phyloP scores from a whole-genome alignment of 2,113 vertebrate species.

The Nettapus auritus region DNA sequence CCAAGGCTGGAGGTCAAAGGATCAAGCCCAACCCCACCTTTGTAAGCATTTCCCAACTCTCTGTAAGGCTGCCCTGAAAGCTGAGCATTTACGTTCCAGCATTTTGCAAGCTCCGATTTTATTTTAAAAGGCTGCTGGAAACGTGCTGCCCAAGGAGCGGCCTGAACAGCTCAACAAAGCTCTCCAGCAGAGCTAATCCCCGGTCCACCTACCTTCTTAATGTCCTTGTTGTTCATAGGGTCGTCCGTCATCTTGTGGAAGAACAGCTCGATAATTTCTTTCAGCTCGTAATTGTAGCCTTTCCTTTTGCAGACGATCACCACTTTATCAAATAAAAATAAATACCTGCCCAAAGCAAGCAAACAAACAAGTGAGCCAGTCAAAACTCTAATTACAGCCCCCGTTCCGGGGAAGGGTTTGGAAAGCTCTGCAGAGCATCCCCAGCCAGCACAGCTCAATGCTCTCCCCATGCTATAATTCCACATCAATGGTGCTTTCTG shows the following conservation, averaged over 20 bases:
- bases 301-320: slow-evolving; percentile 97
- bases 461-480: not conserved
- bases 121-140: slow-evolving; percentile 28
- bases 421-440: not conserved
- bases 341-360: slow-evolving; percentile 84
- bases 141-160: not conserved
- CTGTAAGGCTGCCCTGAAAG: slow-evolving; percentile 5
- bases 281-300: slow-evolving; percentile 95
- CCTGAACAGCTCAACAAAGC: not conserved
- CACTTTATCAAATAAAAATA: slow-evolving; percentile 98
- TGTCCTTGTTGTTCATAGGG: slow-evolving; percentile 94
- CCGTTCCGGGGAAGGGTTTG: not conserved
- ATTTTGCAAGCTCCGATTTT: not conserved
- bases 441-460: fast-evolving
- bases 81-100: not conserved
- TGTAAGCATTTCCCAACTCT: not conserved
- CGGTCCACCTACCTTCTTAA: slow-evolving; percentile 88
- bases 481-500: fast-evolving
- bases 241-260: slow-evolving; percentile 95
- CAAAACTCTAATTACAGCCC: not conserved
- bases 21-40: slow-evolving; percentile 7
- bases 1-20: not conserved
- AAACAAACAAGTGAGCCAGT: not conserved
- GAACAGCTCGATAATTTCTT: slow-evolving; percentile 95
- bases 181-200: not conserved